phyloP scores from a whole-genome alignment of 1,140 invertebrate genomes.

The Aphelinus atriplicis region DNA sequence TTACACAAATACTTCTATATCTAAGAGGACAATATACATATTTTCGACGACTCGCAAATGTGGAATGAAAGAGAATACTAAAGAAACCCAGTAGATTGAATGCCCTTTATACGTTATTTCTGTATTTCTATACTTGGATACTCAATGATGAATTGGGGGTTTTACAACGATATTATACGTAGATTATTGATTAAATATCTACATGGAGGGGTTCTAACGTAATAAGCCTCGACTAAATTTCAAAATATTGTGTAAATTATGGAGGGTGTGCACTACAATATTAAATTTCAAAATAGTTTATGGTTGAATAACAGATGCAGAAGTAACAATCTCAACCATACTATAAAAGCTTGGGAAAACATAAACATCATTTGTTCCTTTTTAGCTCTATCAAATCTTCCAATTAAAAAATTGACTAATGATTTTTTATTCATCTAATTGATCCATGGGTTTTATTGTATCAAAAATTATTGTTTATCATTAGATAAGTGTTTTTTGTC shows the following conservation, averaged over 20 bases:
- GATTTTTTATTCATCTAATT: too few relatives aligned
- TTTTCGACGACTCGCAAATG: neutral
- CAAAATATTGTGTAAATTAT: neutral
- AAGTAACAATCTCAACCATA: neutral
- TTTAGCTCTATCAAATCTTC: too few relatives aligned
- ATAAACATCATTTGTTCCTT: too few relatives aligned
- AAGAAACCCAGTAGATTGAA: conserved; percentile 20
- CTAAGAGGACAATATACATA: neutral
- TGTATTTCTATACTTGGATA: conserved; percentile 50
- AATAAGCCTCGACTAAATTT: too few relatives aligned
- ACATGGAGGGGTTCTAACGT: neutral
- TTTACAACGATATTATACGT: conserved; percentile 28
- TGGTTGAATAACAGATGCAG: neutral
- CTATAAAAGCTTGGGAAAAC: neutral
- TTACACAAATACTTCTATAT: neutral
- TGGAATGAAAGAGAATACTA: neutral
- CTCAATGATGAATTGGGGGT: conserved; percentile 46
- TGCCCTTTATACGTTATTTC: conserved; percentile 37
- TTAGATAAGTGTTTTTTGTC: too few relatives aligned
- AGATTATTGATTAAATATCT: neutral
- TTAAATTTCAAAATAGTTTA: neutral
- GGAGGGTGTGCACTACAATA: too few relatives aligned
- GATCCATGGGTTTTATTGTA: too few relatives aligned
- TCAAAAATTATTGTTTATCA: too few relatives aligned
- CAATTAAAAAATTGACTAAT: too few relatives aligned